Evolutionary conservation across 2,113 vertebrate species (phyloP), one percentile per base, ranked within the genome.

Genomic region (Percopsis transmontana): DNA sequence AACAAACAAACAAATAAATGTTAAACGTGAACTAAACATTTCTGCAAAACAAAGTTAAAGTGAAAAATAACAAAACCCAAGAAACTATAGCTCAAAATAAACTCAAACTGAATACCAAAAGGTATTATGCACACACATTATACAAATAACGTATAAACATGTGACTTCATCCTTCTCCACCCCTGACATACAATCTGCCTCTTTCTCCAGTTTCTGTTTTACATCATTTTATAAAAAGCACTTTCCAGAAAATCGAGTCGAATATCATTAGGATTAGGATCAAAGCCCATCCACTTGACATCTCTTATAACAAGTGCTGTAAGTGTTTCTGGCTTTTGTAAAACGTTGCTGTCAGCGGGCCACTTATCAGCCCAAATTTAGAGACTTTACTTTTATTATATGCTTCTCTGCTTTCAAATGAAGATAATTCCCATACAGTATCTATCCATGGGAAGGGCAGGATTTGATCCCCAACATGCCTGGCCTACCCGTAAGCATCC

Each of bases 221-320:
- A 39, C 56, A 12, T 81, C 63, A 74, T 11, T n/a, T n/a, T n/a
- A 11, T 0, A 20, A 51, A 18, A 62, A 58, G 48, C 15, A 48
- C 50, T 57, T 58, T 8, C 44, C 21, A 21, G 27, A 9, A 16
- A 72, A 58, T 48, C 56, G 38, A 9, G 11, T 27, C 27, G 8
- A 81, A 62, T 47, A 62, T 70, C 9, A 70, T 66, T 72, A 52
- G 44, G 56, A 80, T 74, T 58, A 55, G 59, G 19, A 78, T 81
- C 20, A 79, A 76, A 76, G 74, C 24, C 44, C 24, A n/a, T 61
- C 59, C 24, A 66, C 70, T 77, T 60, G 40, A 47, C 15, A 27
- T 18, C 41, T 52, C 56, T 19, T 58, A 62, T 44, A 44, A 45
- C 74, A 60, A 11, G 1, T 20, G 51, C 50, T 66, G 42, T 42